phyloP scores from a whole-genome alignment of 1,140 invertebrate species.

The Drosophila arizonae region DNA sequence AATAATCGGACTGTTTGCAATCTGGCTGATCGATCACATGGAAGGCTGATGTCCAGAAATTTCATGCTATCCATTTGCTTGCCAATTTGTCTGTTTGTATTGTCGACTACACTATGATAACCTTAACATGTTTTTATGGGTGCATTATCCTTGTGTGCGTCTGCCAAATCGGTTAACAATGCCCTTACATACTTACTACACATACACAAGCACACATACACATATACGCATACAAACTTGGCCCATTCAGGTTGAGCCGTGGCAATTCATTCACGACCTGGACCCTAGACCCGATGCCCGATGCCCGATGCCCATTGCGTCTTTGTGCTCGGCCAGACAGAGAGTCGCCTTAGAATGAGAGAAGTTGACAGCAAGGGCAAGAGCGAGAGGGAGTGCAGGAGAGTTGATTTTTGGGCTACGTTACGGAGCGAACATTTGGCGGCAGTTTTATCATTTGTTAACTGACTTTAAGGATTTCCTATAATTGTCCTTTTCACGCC shows the following conservation, averaged over 20 bases:
- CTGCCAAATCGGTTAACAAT: conserved; percentile 61
- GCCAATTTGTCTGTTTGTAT: conserved; percentile 37
- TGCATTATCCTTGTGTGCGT: conserved; percentile 61
- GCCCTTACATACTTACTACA: conserved; percentile 25
- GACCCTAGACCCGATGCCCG: conserved; percentile 40
- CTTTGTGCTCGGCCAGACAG: conserved; percentile 65
- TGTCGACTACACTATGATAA: conserved; percentile 44
- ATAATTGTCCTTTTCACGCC: conserved; percentile 75
- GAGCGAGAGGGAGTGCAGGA: background rate
- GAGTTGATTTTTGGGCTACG: conserved; percentile 65
- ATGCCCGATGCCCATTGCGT: conserved; percentile 59
- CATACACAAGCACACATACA: conserved; percentile 22
- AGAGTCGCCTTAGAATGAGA: conserved; percentile 49
- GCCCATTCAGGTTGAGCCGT: conserved; percentile 56
- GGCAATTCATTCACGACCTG: conserved; percentile 48
- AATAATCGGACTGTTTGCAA: too few species aligned
- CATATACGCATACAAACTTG: conserved; percentile 27
- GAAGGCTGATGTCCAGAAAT: conserved; percentile 3
- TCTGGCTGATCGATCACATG: background rate
- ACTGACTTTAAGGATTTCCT: conserved; percentile 76
- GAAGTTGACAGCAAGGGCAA: background rate
- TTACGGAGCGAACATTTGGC: conserved; percentile 76
- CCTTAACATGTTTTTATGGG: conserved; percentile 75
- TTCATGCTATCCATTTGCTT: conserved; percentile 48
- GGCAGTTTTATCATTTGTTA: conserved; percentile 78